These are phyloP conservation scores for Athalia rosae DNA, from an alignment of 2,888 invertebrate genomes.

Conservation along the genomic window DNA sequence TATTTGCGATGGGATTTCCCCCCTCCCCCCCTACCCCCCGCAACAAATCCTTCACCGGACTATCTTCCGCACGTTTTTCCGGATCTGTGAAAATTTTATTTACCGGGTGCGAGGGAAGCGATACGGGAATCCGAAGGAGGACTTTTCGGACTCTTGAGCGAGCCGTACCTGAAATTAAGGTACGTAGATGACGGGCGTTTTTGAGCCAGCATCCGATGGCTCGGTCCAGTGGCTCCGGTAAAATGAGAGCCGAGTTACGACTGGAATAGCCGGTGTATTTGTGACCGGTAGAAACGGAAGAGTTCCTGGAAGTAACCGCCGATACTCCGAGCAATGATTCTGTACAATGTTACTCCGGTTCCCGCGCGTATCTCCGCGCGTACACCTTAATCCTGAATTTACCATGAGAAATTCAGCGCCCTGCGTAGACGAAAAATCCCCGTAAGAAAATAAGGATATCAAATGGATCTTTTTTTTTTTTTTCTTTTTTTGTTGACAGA, in stretches of 20 bases:
- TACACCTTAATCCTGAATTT: no score
- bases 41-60: background rate
- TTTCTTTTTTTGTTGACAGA: background rate
- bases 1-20: background rate
- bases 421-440: constrained; percentile 42
- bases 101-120: background rate
- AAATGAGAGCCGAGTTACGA: constrained; percentile 35
- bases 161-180: constrained; percentile 44
- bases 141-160: background rate
- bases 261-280: constrained; percentile 9
- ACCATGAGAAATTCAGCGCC: constrained; percentile 40
- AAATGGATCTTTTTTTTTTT: background rate
- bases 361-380: background rate
- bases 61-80: background rate
- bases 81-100: no score
- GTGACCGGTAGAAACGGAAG: constrained; percentile 31
- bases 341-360: constrained; percentile 5
- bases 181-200: constrained; percentile 43
- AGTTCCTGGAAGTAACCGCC: constrained; percentile 45
- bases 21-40: no score
- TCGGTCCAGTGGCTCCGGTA: constrained; percentile 43
- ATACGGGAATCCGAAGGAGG: background rate
- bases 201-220: constrained; percentile 44
- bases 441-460: background rate
- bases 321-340: constrained; percentile 29